Evolutionary conservation across 2,113 vertebrate genomes (phyloP).

Genomic region (Rhinopithecus roxellana): DNA sequence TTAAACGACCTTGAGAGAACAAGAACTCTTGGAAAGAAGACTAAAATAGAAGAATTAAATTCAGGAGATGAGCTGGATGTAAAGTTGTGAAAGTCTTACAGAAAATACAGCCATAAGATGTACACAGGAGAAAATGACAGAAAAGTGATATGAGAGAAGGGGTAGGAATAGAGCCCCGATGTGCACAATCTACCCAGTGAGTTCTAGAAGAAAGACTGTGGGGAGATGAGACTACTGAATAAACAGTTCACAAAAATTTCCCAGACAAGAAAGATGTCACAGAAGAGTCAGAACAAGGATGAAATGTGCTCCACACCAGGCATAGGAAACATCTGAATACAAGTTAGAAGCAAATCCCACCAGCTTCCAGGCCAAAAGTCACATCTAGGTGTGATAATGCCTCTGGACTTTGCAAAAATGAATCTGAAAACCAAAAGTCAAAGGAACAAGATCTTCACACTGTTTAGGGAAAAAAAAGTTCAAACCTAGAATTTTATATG

Average conservation of each 20-base stretch:
- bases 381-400: background rate
- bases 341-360: background rate
- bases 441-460: background rate
- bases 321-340: background rate
- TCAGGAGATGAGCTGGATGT: background rate
- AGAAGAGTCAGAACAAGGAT: background rate
- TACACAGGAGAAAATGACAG: background rate
- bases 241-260: background rate
- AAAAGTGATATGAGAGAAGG: background rate
- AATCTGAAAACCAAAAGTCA: background rate
- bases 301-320: background rate
- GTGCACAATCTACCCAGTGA: background rate
- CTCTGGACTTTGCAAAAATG: background rate
- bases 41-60: constrained; percentile 15
- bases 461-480: background rate
- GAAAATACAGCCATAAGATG: constrained; percentile 15
- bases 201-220: background rate
- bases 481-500: background rate
- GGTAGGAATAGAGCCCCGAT: background rate
- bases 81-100: background rate
- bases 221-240: background rate
- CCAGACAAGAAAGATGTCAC: background rate
- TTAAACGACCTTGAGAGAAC: background rate
- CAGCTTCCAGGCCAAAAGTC: background rate
- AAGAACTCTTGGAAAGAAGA: constrained; percentile 24